Evolutionary conservation across 1,140 invertebrate genomes (phyloP).

Genomic region (Tetramorium simillimum): DNA sequence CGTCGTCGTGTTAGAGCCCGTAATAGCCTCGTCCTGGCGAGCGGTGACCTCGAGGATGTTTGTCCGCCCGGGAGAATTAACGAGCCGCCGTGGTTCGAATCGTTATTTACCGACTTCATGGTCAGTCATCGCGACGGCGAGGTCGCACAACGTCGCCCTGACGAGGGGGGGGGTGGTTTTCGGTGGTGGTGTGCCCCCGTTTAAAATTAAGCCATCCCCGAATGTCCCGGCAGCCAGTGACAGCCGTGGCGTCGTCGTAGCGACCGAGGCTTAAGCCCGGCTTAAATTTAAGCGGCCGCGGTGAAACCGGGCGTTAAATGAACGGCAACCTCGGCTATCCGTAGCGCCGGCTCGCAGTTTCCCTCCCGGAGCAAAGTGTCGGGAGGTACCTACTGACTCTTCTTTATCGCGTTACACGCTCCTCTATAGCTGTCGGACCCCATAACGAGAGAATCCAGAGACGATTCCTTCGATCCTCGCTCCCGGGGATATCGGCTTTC

Average conservation of each 20-base stretch:
- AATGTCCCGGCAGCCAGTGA: conserved; percentile 45
- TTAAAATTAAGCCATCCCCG: conserved; percentile 58
- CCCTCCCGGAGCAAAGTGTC: conserved; percentile 24
- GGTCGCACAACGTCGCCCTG: background rate
- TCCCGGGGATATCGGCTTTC: background rate
- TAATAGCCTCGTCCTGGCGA: conserved; percentile 3
- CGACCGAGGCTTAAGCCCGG: conserved; percentile 33
- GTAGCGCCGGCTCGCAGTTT: background rate
- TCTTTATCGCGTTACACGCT: conserved; percentile 46
- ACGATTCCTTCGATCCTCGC: background rate
- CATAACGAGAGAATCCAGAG: conserved; percentile 11
- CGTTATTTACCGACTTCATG: conserved; percentile 55
- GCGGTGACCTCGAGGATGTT: conserved; percentile 28
- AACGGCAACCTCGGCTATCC: conserved; percentile 22
- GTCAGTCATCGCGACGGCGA: conserved; percentile 35
- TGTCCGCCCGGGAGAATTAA: conserved; percentile 43
- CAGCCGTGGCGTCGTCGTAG: conserved; percentile 54
- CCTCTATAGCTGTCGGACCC: background rate
- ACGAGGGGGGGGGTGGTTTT: conserved; percentile 21
- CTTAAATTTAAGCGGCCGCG: conserved; percentile 65
- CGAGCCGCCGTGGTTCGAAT: conserved; percentile 30
- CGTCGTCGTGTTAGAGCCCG: background rate
- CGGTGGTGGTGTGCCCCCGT: background rate
- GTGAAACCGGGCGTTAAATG: conserved; percentile 63
- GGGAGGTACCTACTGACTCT: conserved; percentile 9